phyloP scores from a whole-genome alignment of 2,797 vertebrate species.

The Dermochelys coriacea region DNA sequence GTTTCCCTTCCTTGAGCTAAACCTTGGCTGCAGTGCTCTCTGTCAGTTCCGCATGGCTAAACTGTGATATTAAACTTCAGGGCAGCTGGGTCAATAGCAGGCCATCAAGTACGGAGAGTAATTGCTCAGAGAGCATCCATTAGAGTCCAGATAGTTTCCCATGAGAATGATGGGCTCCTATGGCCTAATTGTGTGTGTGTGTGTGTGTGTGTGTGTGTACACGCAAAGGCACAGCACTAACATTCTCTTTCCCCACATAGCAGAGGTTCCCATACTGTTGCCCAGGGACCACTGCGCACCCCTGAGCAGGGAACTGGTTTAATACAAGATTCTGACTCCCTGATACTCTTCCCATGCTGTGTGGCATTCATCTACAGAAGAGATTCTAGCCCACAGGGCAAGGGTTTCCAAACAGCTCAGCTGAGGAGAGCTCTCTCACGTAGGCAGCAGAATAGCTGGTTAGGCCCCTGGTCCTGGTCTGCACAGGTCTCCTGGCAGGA shows the following conservation, averaged over 20 bases:
- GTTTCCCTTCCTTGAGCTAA: background rate
- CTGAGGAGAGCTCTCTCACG: background rate
- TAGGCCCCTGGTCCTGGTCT: background rate
- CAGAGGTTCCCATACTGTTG: background rate
- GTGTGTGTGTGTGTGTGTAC: too few species aligned
- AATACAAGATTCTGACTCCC: background rate
- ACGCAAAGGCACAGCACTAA: background rate
- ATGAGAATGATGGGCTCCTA: background rate
- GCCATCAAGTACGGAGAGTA: background rate
- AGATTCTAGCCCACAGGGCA: too few species aligned
- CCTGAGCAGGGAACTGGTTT: background rate
- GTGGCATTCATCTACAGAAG: background rate
- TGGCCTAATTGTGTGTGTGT: background rate
- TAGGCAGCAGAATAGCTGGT: background rate
- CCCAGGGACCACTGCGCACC: background rate
- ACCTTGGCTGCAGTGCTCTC: background rate
- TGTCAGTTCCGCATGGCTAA: background rate
- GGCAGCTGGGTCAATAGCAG: constrained; percentile 11
- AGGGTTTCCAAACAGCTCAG: background rate
- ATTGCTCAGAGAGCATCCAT: background rate
- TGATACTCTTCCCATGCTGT: background rate
- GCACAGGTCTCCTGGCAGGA: background rate
- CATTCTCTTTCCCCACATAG: background rate
- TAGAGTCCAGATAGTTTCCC: background rate
- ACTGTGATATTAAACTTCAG: background rate